Evolutionary conservation across 2,113 vertebrate genomes (phyloP).

Genomic region (Cyanistes caeruleus): DNA sequence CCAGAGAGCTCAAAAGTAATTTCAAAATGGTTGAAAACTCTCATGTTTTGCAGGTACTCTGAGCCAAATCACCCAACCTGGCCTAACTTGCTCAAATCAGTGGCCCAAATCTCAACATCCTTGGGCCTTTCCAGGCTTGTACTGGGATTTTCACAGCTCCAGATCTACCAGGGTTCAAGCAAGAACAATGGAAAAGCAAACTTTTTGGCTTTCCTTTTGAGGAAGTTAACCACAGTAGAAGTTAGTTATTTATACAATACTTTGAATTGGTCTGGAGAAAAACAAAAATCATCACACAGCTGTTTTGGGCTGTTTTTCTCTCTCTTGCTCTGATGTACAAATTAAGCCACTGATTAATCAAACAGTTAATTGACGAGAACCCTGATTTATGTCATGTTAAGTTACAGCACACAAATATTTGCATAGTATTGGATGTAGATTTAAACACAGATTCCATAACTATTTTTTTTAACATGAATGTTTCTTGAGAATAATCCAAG

Average conservation of each 20-base stretch:
- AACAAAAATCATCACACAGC: conserved; percentile 1
- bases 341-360: conserved; percentile 47
- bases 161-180: background rate
- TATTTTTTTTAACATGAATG: background rate
- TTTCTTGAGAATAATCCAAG: conserved; percentile 7
- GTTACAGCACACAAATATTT: conserved; percentile 42
- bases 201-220: background rate
- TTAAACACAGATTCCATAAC: background rate
- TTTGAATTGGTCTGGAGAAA: background rate
- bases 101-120: background rate
- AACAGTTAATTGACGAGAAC: conserved; percentile 40
- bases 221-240: conserved; percentile 15
- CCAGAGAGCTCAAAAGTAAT: background rate
- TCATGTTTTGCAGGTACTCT: background rate
- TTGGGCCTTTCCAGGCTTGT: background rate
- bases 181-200: background rate
- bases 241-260: conserved; percentile 5
- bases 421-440: background rate
- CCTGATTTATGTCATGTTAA: conserved; percentile 4
- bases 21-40: background rate
- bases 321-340: conserved; percentile 11
- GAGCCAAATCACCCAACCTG: background rate
- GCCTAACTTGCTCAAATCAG: background rate
- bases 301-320: conserved; percentile 15
- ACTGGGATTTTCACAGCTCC: background rate